Base-by-base conservation (phyloP, 2,797 vertebrate genomes). In the Betta splendens region DNA sequence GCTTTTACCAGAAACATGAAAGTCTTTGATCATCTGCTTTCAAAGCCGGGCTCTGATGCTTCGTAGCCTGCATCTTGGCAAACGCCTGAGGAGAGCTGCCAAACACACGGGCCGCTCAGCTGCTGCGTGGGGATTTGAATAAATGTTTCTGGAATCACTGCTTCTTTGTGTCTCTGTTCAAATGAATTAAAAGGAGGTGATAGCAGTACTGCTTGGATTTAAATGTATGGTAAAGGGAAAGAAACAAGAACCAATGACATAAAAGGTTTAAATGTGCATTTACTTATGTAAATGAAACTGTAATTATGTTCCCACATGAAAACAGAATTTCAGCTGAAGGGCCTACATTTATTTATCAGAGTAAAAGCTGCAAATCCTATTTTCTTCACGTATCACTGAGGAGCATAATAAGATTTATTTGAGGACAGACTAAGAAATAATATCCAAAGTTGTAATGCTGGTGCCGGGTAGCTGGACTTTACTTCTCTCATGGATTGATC, bases 81-180 rank as follows among this genome's bases (percentile, higher is more conserved):
- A 45, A 52, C 66, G 58, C 73, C 49, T 0, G 38, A 56, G 58
- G 45, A 60, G 17, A 12, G 20, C 42, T 58, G 71, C 79, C 76
- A 77, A 64, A 60, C 59, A 55, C 62, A n/a, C n/a, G 3, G 29
- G 42, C 55, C 35, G 3, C 48, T 56, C 54, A 54, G 39, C 58
- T 4, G 28, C 53, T 7, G 26, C 9, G 9, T 3, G 4, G 68
- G 59, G 80, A 63, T 69, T 73, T 52, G 48, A 72, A 62, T 67
- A 68, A 54, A 79, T 73, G 78, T 69, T 67, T 77, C 28, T 70
- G 43, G 45, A 72, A 53, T 67, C 36, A 5, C 23, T 36, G 59
- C 64, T 21, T 67, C 35, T 28, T 29, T 20, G 26, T 60, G 56
- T 79, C 53, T 38, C 45, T 28, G 59, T 31, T 64, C 61, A 37